Percentiles rank a stretch among this genome's conserved stretches.
These are phyloP conservation scores for Troglohyphantes excavatus DNA, from an alignment of 2,888 invertebrate species.

Conservation along the genomic window DNA sequence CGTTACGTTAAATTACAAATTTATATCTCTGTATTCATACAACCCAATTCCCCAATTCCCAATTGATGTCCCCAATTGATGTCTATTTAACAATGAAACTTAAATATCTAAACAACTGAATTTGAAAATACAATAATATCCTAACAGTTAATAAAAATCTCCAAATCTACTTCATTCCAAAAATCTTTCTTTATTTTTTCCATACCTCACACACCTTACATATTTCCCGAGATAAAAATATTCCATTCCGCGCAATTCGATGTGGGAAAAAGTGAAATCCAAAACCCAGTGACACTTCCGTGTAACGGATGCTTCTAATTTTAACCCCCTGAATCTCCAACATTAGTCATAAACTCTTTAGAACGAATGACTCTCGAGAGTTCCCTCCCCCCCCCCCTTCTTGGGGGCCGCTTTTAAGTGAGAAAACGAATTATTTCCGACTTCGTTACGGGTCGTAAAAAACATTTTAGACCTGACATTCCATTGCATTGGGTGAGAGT, in stretches of 20 bases:
- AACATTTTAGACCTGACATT: constrained; percentile 28
- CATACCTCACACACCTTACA: too few relatives aligned
- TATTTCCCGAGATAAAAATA: constrained; percentile 19
- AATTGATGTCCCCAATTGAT: too few relatives aligned
- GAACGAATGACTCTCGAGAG: constrained; percentile 1
- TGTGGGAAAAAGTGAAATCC: constrained; percentile 58
- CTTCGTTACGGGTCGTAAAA: constrained; percentile 41
- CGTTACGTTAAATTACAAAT: too few relatives aligned
- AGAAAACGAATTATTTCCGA: constrained; percentile 49
- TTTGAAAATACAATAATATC: too few relatives aligned
- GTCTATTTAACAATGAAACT: too few relatives aligned
- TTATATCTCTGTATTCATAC: too few relatives aligned
- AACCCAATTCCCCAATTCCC: too few relatives aligned
- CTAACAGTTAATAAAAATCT: too few relatives aligned
- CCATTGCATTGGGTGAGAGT: neutral
- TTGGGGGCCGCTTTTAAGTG: neutral
- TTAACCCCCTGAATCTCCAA: constrained; percentile 52
- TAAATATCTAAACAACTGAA: too few relatives aligned
- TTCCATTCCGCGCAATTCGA: neutral
- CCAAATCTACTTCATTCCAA: too few relatives aligned
- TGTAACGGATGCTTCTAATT: constrained; percentile 60
- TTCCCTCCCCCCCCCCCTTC: neutral
- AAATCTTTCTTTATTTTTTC: too few relatives aligned
- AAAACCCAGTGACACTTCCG: constrained; percentile 67
- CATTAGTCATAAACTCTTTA: constrained; percentile 75